Evolutionary conservation across 2,113 vertebrate genomes (phyloP).

Genomic region (Tetraodon nigroviridis): DNA sequence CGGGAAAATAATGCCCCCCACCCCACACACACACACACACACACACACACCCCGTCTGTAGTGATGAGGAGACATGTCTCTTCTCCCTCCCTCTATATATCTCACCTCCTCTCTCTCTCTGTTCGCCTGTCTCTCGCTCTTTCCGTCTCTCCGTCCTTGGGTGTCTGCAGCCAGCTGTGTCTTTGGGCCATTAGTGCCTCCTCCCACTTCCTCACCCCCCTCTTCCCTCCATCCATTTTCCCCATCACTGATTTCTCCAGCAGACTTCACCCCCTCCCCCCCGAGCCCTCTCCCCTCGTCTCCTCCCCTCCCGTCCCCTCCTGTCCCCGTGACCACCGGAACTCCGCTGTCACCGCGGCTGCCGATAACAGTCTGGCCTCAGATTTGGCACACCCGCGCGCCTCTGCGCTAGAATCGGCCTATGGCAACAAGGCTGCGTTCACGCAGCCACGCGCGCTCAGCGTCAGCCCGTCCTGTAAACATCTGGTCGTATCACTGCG

Average conservation of each 20-base stretch:
- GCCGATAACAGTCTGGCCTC: constrained; percentile 45
- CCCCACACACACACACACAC: background rate
- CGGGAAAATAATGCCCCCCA: constrained; percentile 53
- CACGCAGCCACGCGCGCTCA: constrained; percentile 40
- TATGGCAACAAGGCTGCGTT: background rate
- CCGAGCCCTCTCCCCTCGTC: constrained; percentile 30
- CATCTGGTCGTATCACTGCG: constrained; percentile 42
- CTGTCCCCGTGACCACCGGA: constrained; percentile 61
- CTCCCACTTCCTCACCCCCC: constrained; percentile 17
- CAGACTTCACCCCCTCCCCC: constrained; percentile 54
- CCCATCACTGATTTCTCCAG: constrained; percentile 64
- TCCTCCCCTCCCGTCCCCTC: constrained; percentile 25
- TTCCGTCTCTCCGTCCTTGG: constrained; percentile 60
- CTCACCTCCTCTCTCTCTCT: constrained; percentile 12
- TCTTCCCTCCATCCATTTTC: constrained; percentile 60
- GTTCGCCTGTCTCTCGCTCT: constrained; percentile 45
- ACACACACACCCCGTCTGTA: constrained; percentile 21
- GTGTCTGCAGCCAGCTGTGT: constrained; percentile 71
- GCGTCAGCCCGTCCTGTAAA: constrained; percentile 55
- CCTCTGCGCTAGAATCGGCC: constrained; percentile 55
- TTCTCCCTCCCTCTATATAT: constrained; percentile 11
- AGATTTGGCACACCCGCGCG: constrained; percentile 36
- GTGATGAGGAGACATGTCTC: constrained; percentile 36
- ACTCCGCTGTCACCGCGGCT: constrained; percentile 57
- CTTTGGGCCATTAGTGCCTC: constrained; percentile 63